Conservation (phyloP, 2,888 invertebrate species). For the Drosophila mulleri region DNA sequence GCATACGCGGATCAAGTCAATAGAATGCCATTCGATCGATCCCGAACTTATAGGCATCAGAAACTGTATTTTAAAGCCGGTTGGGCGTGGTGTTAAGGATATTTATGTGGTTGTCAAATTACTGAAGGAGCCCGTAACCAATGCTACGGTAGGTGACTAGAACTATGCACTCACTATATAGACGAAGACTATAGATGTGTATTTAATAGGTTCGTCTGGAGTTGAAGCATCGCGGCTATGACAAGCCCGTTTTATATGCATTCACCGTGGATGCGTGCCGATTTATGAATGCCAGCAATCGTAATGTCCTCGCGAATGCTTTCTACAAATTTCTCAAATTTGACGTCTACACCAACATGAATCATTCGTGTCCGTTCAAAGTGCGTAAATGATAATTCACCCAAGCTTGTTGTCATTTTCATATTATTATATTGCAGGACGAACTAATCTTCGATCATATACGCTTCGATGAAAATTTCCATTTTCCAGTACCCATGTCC, state of each 20-base stretch:
- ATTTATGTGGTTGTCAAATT: neutral
- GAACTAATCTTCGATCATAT: neutral
- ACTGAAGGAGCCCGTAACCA: constrained; percentile 1
- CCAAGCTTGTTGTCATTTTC: too few relatives aligned
- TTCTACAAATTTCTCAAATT: neutral
- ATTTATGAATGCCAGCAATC: neutral
- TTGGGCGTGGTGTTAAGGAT: constrained; percentile 1
- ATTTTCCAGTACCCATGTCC: neutral
- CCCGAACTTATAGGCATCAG: neutral
- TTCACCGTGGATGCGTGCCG: constrained; percentile 6
- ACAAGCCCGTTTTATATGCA: neutral
- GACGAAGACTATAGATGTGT: neutral
- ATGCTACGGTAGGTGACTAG: neutral
- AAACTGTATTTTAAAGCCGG: neutral
- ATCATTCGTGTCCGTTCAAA: constrained; percentile 16
- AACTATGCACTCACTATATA: too few relatives aligned
- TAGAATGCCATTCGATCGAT: neutral
- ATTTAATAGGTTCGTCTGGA: neutral
- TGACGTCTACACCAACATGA: neutral
- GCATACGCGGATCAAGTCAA: neutral
- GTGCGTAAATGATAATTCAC: neutral
- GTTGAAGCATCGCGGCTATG: neutral
- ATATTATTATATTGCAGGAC: neutral
- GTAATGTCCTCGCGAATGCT: neutral
- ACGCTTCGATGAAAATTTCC: neutral